These are phyloP conservation scores for Chaetops frenatus DNA, from an alignment of 2,113 vertebrate species.

Conservation along the genomic window DNA sequence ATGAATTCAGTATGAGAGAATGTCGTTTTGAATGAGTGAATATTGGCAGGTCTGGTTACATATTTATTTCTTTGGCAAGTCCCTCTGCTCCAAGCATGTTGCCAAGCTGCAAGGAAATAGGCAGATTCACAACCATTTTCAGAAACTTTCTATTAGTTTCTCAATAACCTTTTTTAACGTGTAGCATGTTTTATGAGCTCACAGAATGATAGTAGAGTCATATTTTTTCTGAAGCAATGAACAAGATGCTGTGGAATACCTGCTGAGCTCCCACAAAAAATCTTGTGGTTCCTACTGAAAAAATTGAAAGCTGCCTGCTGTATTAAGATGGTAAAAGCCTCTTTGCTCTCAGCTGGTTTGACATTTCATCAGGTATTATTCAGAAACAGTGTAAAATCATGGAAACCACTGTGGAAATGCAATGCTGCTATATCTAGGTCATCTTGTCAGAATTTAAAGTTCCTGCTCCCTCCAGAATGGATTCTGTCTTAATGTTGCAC, in stretches of 20 bases:
- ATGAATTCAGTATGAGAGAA: not conserved
- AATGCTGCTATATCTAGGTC: not conserved
- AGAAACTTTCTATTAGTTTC: not conserved
- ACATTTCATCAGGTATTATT: not conserved
- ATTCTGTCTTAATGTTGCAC: not conserved
- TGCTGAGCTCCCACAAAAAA: not conserved
- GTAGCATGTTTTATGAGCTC: not conserved
- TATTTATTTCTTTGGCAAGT: slow-evolving; percentile 23
- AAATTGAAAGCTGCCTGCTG: not conserved
- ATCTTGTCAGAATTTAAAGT: not conserved
- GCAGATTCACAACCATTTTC: not conserved
- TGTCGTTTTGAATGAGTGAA: not conserved
- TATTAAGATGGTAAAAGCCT: not conserved
- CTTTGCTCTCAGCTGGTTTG: not conserved
- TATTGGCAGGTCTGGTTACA: not conserved
- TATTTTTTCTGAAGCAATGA: not conserved
- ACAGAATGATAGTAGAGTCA: not conserved
- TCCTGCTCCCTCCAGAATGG: not conserved
- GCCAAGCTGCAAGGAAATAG: not conserved
- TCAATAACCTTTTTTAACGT: not conserved
- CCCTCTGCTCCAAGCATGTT: not conserved
- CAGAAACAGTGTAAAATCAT: not conserved
- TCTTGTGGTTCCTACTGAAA: not conserved
- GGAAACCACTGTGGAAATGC: not conserved
- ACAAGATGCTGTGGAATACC: not conserved